Base-by-base conservation (phyloP, 2,797 vertebrate species). In the Poecilia picta region DNA sequence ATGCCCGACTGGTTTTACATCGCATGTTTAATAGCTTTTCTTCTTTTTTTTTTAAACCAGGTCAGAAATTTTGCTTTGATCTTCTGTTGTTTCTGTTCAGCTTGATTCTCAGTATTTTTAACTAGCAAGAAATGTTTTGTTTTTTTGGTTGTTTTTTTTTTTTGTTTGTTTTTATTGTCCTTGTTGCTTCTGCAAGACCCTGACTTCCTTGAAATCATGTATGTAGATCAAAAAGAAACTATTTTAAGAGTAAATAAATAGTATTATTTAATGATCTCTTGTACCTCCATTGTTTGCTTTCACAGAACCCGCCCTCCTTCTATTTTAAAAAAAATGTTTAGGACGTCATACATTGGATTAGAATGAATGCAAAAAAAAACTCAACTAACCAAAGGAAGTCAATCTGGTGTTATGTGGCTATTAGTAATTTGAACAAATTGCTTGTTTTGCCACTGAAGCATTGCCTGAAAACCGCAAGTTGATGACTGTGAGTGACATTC, bases 241-340 rank as follows among this genome's bases (percentile, higher is more conserved):
- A 98, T 99, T 99, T 98, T 98, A 97, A 97, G 96, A 96, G 77
- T 81, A 96, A 98, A 99, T 98, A 97, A 99, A 98, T 97, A 96
- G 96, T 95, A 93, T 96, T 98, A 97, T 99, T 98, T 99, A 98
- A 98, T 95, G 94, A 97, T 80, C 83, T 79, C 2, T 81, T 91
- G 84, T 83, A 43, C 12, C 15, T 39, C 78, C 88, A 92, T 73
- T 13, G 89, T 84, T 36, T 73, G 18, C 31, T n/a, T 53, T 39
- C 33, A 73, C 72, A 53, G 20, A 51, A 25, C 20, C 36, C 0
- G 2, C 31, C 3, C 15, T 74, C 41, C 49, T 73, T n/a, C 78
- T 80, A 20, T 85, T 70, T 0, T 2, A 47, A 45, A 39, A 23
- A 45, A 23, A 23, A 39, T 36, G 15, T 68, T 25, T 41, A 41